Evolutionary conservation across 2,797 vertebrate species (phyloP), one percentile per base, ranked within the genome.

Genomic region (Taeniopygia guttata): DNA sequence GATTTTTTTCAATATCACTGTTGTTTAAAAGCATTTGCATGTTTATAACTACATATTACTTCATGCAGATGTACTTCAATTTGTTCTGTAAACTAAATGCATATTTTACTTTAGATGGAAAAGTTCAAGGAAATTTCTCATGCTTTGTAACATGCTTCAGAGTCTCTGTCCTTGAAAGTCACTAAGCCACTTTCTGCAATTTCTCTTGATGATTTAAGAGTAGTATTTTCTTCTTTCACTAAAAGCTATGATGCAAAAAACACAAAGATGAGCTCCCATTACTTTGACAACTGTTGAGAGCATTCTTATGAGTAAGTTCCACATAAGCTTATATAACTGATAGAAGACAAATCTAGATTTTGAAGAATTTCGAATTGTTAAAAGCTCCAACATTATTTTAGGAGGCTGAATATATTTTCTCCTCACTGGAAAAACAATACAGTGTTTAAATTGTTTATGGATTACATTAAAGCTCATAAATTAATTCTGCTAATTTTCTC

Each of bases 401-500:
- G 76, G 27, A 70, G 8, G 4, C 52, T 80, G n/a, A 69, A 84
- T 75, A 32, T 36, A 46, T 80, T 77, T 88, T 91, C 36, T 69
- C 16, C 66, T 72, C n/a, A 52, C 11, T 69, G 58, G 84, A 79
- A 63, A 21, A 83, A 36, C 25, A 83, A 2, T 14, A 55, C 16
- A 27, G 9, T 64, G 13, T 51, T 29, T 63, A 82, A 76, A 62
- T 68, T 75, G 11, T 68, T 95, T 93, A 43, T 55, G 76, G 29
- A 68, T 92, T 62, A 63, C 58, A 84, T 81, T 58, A 88, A 90
- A 59, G 16, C 43, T 95, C 3, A 1, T 58, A 76, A 93, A 80
- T 79, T 55, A 90, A 88, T 77, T 94, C 63, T 69, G 27, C 42
- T 68, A 83, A 29, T 92, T 78, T 91, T 91, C 93, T 76, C 42